Evolutionary conservation across 2,888 invertebrate genomes (phyloP).

Genomic region (Patella ulyssiponensis): DNA sequence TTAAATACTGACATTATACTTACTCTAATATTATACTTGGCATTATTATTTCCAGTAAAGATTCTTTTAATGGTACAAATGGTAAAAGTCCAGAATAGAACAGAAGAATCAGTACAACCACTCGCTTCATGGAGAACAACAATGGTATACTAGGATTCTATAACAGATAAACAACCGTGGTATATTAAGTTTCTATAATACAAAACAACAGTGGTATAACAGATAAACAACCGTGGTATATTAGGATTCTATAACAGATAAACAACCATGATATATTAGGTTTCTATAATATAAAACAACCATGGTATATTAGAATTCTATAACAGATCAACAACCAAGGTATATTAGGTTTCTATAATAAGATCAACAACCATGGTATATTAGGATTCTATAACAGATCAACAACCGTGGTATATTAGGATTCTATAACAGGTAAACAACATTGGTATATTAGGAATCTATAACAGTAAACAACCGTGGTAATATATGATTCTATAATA

Average conservation of each 20-base stretch:
- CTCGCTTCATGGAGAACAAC: slow-evolving; percentile 77
- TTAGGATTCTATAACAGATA: too few species aligned
- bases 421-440: too few species aligned
- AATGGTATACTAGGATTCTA: slow-evolving; percentile 79
- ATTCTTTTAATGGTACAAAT: slow-evolving; percentile 78
- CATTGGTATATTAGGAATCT: slow-evolving; percentile 74
- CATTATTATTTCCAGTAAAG: slow-evolving; percentile 78
- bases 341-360: slow-evolving; percentile 75
- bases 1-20: too few species aligned
- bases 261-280: too few species aligned
- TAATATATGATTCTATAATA: too few species aligned
- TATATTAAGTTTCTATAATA: too few species aligned
- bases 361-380: slow-evolving; percentile 21
- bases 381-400: too few species aligned
- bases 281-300: too few species aligned
- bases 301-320: too few species aligned
- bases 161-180: slow-evolving; percentile 48
- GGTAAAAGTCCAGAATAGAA: slow-evolving; percentile 79
- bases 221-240: slow-evolving; percentile 25
- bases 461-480: slow-evolving; percentile 54
- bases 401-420: too few species aligned
- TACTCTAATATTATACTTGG: slow-evolving; percentile 75
- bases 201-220: slow-evolving; percentile 75
- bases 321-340: too few species aligned
- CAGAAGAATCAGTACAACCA: slow-evolving; percentile 74